A percentile compares a stretch with the other conserved stretches of the same genome.
Evolutionary conservation across 2,113 vertebrate genomes (phyloP).

Genomic region (Pachypanchax playfairii): DNA sequence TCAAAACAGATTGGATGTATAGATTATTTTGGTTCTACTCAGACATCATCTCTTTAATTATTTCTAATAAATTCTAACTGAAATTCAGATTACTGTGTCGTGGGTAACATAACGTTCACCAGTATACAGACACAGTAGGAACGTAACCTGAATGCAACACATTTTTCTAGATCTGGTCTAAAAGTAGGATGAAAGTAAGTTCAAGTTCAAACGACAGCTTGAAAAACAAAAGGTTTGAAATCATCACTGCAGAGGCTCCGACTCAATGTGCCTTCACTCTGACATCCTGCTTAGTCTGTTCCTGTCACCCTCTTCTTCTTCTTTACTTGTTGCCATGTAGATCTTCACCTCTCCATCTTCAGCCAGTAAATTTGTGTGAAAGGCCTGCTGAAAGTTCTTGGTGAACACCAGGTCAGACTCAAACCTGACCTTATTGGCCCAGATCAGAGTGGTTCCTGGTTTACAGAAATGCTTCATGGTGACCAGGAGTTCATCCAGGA

Average conservation of each 20-base stretch:
- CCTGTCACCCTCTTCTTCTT: not conserved
- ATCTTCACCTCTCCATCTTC: slow-evolving; percentile 87
- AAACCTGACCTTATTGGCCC: slow-evolving; percentile 92
- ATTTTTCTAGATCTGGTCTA: too few species aligned
- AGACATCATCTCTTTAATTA: too few species aligned
- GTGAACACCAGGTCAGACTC: slow-evolving; percentile 85
- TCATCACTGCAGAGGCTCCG: not conserved
- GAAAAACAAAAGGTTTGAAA: not conserved
- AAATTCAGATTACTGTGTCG: too few species aligned
- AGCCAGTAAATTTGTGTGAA: slow-evolving; percentile 81
- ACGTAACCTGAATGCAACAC: too few species aligned
- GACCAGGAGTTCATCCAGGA: slow-evolving; percentile 81
- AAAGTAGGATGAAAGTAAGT: too few species aligned
- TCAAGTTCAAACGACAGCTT: too few species aligned
- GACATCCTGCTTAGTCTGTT: not conserved
- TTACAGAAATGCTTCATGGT: slow-evolving; percentile 89
- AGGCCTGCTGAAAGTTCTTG: slow-evolving; percentile 78
- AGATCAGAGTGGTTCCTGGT: slow-evolving; percentile 86
- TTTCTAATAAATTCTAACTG: too few species aligned
- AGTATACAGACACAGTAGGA: too few species aligned
- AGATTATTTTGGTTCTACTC: too few species aligned
- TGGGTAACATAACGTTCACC: too few species aligned
- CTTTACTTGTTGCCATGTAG: slow-evolving; percentile 79
- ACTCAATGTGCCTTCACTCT: not conserved
- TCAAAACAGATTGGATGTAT: too few species aligned